Percentiles rank a stretch among this genome's conserved stretches.
phyloP scores from a whole-genome alignment of 1,140 invertebrate genomes.

The Heliconius himera region DNA sequence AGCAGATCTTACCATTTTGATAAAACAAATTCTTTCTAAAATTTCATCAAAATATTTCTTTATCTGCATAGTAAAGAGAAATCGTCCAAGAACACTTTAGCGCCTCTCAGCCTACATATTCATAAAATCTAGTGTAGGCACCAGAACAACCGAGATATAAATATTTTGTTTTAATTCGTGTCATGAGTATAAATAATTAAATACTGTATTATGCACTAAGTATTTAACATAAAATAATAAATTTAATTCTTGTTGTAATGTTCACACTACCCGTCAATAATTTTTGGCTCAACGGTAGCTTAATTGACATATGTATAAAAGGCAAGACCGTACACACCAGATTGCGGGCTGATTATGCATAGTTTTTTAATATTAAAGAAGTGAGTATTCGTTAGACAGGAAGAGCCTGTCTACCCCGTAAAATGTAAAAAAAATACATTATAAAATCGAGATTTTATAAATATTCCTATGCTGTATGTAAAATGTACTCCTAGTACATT shows the following conservation, averaged over 20 bases:
- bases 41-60: neutral
- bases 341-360: no score
- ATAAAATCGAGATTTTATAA: no score
- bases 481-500: no score
- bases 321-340: no score
- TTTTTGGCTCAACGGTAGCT: no score
- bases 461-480: no score
- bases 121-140: neutral
- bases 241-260: neutral
- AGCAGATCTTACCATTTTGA: neutral
- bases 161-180: neutral
- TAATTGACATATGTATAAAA: no score
- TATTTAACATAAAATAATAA: neutral
- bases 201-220: neutral
- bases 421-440: no score
- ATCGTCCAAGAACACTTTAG: slow-evolving; percentile 3
- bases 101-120: slow-evolving; percentile 5
- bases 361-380: no score
- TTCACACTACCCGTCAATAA: no score
- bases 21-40: neutral
- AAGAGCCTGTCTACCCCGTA: no score
- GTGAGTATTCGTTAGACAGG: no score
- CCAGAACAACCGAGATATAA: neutral
- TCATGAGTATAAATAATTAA: neutral
- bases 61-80: neutral